Evolutionary conservation across 2,888 invertebrate species (phyloP).

Genomic region (Catocala nupta): DNA sequence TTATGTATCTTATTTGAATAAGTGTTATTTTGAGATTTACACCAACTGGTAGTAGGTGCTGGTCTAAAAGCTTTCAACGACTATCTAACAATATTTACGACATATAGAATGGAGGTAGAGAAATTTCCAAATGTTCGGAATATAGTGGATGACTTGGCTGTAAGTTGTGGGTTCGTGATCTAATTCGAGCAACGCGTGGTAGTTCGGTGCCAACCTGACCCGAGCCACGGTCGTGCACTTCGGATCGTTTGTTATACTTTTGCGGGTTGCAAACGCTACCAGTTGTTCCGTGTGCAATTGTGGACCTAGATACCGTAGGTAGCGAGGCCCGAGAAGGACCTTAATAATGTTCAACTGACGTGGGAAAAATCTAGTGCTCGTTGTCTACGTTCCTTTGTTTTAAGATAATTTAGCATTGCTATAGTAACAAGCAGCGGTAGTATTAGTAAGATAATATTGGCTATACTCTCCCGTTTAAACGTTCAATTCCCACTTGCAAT

Average conservation of each 20-base stretch:
- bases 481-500: too few species aligned
- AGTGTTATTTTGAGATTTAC: too few species aligned
- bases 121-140: slow-evolving; percentile 35
- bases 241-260: slow-evolving; percentile 70
- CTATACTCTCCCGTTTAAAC: too few species aligned
- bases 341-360: slow-evolving; percentile 60
- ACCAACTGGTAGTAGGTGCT: not conserved
- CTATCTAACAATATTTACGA: slow-evolving; percentile 12
- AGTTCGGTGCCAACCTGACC: slow-evolving; percentile 43
- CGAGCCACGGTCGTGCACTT: slow-evolving; percentile 47
- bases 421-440: not conserved
- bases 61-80: not conserved
- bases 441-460: too few species aligned
- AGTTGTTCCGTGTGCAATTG: slow-evolving; percentile 73
- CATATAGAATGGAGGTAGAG: slow-evolving; percentile 19
- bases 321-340: slow-evolving; percentile 49
- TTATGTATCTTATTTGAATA: too few species aligned
- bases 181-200: slow-evolving; percentile 31
- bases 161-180: slow-evolving; percentile 53
- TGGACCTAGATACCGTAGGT: slow-evolving; percentile 65
- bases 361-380: slow-evolving; percentile 56
- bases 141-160: slow-evolving; percentile 25
- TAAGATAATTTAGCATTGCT: slow-evolving; percentile 1
- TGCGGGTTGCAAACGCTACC: slow-evolving; percentile 74
- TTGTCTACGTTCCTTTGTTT: slow-evolving; percentile 27